Evolutionary conservation across 2,113 vertebrate genomes (phyloP), one percentile per base, ranked within the genome.

Genomic region (Nycticorax nycticorax): DNA sequence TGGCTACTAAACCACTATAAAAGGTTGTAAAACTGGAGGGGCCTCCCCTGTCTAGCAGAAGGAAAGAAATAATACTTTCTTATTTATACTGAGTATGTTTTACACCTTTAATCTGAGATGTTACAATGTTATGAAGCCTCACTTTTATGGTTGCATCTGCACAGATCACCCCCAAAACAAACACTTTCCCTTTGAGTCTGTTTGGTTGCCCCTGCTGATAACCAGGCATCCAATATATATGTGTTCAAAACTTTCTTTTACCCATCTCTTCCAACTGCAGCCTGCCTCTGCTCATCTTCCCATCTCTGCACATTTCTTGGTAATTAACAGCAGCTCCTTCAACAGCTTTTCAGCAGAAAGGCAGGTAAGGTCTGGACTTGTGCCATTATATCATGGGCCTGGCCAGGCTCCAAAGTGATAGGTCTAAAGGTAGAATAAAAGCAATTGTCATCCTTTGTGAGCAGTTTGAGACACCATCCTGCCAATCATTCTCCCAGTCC

Each of bases 301-400:
- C 17, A 12, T 47, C 41, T 81, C 57, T 43, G 30, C 43, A 55
- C 14, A 10, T 71, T 74, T 73, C 59, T 75, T 68, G 13, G 9
- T 91, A 77, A 80, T 68, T 77, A 88, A 10, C 26, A 74, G 79
- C 85, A 94, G 47, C 45, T 94, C 33, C 60, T 83, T 92, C 79
- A 62, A 15, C 35, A 55, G 39, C 30, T 89, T 90, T 85, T 52
- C 39, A 74, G 68, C 59, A 63, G 52, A 88, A 91, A 92, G 60
- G 18, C 37, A 47, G 26, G 30, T 55, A 45, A 87, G 23, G 8
- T 47, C 80, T 78, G 37, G 55, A 15, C 22, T 84, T 85, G 9
- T 52, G 92, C 43, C 27, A 15, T 91, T 66, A 5, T 33, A 67
- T 16, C 15, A 8, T 2, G 53, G 30, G 35, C 43, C 47, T 60